Evolutionary conservation across 2,888 invertebrate genomes (phyloP).

Genomic region (Antheraea assamensis): DNA sequence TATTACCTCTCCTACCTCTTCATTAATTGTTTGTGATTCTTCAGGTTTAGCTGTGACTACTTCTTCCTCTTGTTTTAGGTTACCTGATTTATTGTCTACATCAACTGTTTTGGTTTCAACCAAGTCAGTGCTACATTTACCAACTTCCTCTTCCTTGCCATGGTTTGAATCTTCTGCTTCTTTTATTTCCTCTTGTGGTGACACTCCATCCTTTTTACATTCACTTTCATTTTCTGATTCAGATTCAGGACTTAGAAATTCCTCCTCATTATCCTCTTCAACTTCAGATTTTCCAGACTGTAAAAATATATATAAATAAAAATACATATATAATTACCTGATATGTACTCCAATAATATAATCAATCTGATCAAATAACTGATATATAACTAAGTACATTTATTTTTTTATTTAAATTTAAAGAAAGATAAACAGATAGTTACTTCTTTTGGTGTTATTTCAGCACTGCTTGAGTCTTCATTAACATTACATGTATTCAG

Average conservation of each 20-base stretch:
- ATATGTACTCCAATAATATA: background rate
- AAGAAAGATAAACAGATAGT: background rate
- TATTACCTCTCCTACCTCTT: conserved; percentile 83
- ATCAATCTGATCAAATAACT: background rate
- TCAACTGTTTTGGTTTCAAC: conserved; percentile 8
- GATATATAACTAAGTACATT: background rate
- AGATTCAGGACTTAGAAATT: conserved; percentile 75
- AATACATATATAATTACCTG: background rate
- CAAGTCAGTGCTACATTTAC: conserved; percentile 13
- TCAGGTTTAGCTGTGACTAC: conserved; percentile 6
- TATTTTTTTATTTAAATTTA: background rate
- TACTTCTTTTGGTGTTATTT: conserved; percentile 51
- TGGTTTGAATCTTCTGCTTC: conserved; percentile 10
- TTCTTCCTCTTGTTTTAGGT: conserved; percentile 18
- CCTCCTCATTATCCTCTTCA: conserved; percentile 76
- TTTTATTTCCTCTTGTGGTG: conserved; percentile 29
- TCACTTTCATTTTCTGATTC: conserved; percentile 63
- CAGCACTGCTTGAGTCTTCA: conserved; percentile 73
- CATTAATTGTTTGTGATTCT: conserved; percentile 24
- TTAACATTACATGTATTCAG: conserved; percentile 58
- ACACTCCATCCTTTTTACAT: conserved; percentile 42
- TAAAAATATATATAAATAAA: background rate
- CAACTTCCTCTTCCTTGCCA: conserved; percentile 26
- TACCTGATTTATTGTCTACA: conserved; percentile 17
- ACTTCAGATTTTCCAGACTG: conserved; percentile 52